These are phyloP conservation scores for Lineus longissimus DNA, from an alignment of 1,140 invertebrate species.

Conservation along the genomic window DNA sequence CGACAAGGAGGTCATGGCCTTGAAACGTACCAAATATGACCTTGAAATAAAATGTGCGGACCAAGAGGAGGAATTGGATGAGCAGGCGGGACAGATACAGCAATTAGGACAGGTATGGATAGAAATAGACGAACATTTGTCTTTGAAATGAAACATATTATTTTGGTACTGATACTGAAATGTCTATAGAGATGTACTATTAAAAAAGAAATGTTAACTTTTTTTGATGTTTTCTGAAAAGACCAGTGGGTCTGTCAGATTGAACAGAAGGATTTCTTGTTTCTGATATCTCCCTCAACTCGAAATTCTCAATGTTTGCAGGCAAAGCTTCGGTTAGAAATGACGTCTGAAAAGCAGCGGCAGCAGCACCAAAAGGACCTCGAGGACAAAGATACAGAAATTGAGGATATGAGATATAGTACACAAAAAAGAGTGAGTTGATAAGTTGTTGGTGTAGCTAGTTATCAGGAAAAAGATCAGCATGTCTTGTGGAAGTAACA, in stretches of 20 bases:
- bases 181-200: too few relatives aligned
- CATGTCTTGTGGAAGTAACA: too few relatives aligned
- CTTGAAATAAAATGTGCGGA: conserved; percentile 82
- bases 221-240: too few relatives aligned
- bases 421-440: conserved; percentile 78
- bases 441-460: conserved; percentile 59
- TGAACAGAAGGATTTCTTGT: too few relatives aligned
- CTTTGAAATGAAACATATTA: background rate
- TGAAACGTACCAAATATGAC: conserved; percentile 80
- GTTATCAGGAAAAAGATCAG: too few relatives aligned
- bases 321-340: conserved; percentile 84
- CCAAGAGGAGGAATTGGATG: conserved; percentile 92
- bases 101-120: conserved; percentile 56
- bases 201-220: too few relatives aligned
- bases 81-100: conserved; percentile 73
- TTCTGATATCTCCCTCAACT: too few relatives aligned
- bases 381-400: conserved; percentile 83
- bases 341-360: conserved; percentile 84
- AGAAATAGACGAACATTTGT: background rate
- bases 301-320: too few relatives aligned
- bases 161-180: too few relatives aligned
- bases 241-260: too few relatives aligned
- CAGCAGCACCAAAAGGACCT: conserved; percentile 79
- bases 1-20: conserved; percentile 64
- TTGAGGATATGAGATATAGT: conserved; percentile 82